A percentile compares a stretch with the other conserved stretches of the same genome.
Conservation (phyloP, 2,797 vertebrate genomes). For the Myotis vivesi region DNA sequence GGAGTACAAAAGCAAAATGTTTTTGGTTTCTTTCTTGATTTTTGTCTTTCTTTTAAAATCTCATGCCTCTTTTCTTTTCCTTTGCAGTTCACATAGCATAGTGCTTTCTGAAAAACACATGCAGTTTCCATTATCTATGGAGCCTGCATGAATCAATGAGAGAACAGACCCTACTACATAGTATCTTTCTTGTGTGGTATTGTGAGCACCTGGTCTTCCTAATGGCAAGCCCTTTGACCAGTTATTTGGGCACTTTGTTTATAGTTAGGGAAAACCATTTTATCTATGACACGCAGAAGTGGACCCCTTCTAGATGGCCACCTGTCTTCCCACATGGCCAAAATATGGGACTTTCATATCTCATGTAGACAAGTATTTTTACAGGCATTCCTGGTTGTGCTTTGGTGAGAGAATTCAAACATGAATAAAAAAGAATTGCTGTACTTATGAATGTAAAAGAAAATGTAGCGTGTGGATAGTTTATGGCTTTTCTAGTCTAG, state of each 20-base stretch:
- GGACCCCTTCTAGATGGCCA: not conserved
- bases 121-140: not conserved
- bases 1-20: constrained; percentile 42
- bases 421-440: not conserved
- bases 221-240: not conserved
- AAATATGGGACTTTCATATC: not conserved
- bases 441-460: not conserved
- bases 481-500: not conserved
- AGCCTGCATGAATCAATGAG: not conserved
- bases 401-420: not conserved
- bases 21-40: not conserved
- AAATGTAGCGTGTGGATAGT: not conserved
- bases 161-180: not conserved
- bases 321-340: not conserved
- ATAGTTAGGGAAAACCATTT: not conserved
- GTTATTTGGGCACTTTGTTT: constrained; percentile 18
- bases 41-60: constrained; percentile 25
- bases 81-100: not conserved
- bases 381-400: not conserved
- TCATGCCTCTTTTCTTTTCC: constrained; percentile 40
- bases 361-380: not conserved
- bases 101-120: not conserved
- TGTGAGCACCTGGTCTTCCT: constrained; percentile 5
- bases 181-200: not conserved
- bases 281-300: not conserved